Evolutionary conservation across 2,888 invertebrate species (phyloP), one percentile per base, ranked within the genome.

Genomic region (Pterobdella sp.): DNA sequence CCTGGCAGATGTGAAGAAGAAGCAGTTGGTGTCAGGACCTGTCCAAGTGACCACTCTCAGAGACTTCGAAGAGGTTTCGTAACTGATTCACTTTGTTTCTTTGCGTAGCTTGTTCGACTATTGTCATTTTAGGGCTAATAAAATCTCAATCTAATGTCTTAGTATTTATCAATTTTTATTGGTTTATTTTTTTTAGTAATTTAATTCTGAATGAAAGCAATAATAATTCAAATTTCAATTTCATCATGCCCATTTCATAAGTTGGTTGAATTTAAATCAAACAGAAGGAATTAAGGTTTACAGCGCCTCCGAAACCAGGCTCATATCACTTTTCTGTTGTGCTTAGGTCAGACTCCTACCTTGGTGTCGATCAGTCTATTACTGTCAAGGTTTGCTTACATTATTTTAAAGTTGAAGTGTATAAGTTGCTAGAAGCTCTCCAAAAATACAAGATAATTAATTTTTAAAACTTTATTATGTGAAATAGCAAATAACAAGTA

Each of bases 321-420:
- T 87, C 91, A 73, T 97, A 94, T 86, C 91, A 91, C 68, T 93
- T 94, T 82, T 80, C 92, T 67, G 93, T 98, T 78, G 91, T 92
- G 81, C 88, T 99, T 76, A 87, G 94, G 79, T 94, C 94, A 52
- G 98, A 99, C 86, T 96, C 96, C 3, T 99, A 97, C 85, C 86
- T 96, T 79, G 96, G 96, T 77, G 93, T 94, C 87, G 96, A 98
- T 85, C 93, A 94, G 84, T 90, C 90, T 7, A 34, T 72, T 32
- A 74, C 68, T 49, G 73, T 78, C 64, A 77, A 76, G 78, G 78
- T 78, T 36, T 42, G 74, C 14, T 42, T 32, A 4, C n/a, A 29
- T 4, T 31, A 26, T 68, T 42, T 34, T 10, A 0, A 36, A n/a
- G 26, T 2, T n/a, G 31, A 10, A 18, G n/a, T 14, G 34, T 67